phyloP scores from a whole-genome alignment of 2,797 vertebrate species.

The Brachymystax lenok region DNA sequence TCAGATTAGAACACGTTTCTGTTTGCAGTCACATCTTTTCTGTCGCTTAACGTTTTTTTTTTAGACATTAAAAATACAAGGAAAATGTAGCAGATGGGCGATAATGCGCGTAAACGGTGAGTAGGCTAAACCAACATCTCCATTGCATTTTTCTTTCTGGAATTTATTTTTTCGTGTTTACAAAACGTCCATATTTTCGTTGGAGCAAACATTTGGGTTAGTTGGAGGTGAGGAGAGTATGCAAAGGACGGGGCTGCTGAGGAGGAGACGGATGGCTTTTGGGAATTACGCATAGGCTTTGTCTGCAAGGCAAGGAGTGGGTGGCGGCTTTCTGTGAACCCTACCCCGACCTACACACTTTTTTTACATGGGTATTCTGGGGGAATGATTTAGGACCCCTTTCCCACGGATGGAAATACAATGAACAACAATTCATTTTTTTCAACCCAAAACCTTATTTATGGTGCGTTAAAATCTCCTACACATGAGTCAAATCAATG shows the following conservation, averaged over 20 bases:
- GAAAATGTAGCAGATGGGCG: constrained; percentile 44
- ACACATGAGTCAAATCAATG: constrained; percentile 55
- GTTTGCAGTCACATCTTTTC: constrained; percentile 54
- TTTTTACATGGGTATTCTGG: constrained; percentile 41
- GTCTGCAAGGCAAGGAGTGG: constrained; percentile 86
- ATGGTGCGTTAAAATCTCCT: constrained; percentile 30
- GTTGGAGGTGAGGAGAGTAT: constrained; percentile 30
- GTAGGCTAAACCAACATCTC: constrained; percentile 39
- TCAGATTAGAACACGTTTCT: constrained; percentile 70
- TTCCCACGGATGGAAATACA: constrained; percentile 59
- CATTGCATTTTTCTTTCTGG: constrained; percentile 41
- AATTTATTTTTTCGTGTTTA: constrained; percentile 10
- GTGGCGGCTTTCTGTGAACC: constrained; percentile 81
- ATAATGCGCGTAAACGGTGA: constrained; percentile 60
- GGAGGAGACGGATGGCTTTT: constrained; percentile 64
- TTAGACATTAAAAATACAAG: constrained; percentile 52
- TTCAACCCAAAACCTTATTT: constrained; percentile 44
- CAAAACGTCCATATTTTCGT: constrained; percentile 25
- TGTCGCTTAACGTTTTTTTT: constrained; percentile 72
- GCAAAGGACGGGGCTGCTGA: constrained; percentile 55
- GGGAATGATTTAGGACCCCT: constrained; percentile 56
- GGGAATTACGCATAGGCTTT: constrained; percentile 79
- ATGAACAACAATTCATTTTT: constrained; percentile 27
- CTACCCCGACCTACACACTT: constrained; percentile 62
- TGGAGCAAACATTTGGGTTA: constrained; percentile 37